Evolutionary conservation across 2,888 invertebrate genomes (phyloP), one percentile per base, ranked within the genome.

Genomic region (Subacronicta megacephala): DNA sequence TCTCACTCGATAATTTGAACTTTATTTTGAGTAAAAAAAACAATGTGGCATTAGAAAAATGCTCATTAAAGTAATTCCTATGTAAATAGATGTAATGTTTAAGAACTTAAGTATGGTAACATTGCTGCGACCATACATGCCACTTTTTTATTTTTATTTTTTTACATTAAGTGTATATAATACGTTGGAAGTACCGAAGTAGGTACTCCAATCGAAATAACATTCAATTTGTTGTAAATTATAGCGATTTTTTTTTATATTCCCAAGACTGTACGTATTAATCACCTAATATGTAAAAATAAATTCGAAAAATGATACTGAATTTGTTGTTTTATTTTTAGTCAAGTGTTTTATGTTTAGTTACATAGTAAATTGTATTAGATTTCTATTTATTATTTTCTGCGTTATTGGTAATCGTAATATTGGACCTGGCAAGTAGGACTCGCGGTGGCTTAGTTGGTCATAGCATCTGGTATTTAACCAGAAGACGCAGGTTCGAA

Each of bases 281-380:
- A 89, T 90, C 91, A 90, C 90, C 91, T 91, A 92, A 86, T 92
- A 92, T 93, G 92, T 92, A 93, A 90, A 88, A 77, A 91, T 89
- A 90, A 92, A 93, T 89, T 76, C 66, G 66, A 92, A 90, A 91
- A 91, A 89, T 80, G 85, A 85, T 90, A 92, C 84, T 86, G 86
- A 83, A 59, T 78, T 44, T 72, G 73, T 74, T 81, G 85, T 92
- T 91, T 92, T 73, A 87, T 90, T 92, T 74, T 43, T 26, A 52
- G 12, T 41, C 20, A 6, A 6, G 5, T 20, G 1, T 6, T 3
- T n/a, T n/a, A n/a, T n/a, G n/a, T n/a, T n/a, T n/a, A n/a, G n/a
- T n/a, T n/a, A n/a, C n/a, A n/a, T n/a, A n/a, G n/a, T n/a, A n/a
- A n/a, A n/a, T n/a, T n/a, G n/a, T n/a, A n/a, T n/a, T n/a, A n/a